Conservation (phyloP, 2,113 vertebrate species). For the Orycteropus afer region DNA sequence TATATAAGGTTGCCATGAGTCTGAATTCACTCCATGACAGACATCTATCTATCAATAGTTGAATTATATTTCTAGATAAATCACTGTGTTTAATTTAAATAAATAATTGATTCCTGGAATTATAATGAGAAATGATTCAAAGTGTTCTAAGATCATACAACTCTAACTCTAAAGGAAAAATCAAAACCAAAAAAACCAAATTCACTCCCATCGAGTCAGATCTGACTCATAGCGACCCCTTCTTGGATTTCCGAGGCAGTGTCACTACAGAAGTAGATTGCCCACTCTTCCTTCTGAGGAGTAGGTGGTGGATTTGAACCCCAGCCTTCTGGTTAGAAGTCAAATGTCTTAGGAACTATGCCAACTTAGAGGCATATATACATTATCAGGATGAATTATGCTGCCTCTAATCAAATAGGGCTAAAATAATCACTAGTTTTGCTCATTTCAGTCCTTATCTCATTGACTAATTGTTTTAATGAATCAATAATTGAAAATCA, state of each 20-base stretch:
- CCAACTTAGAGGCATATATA: no score
- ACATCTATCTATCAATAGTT: background rate
- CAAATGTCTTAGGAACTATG: no score
- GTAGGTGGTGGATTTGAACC: no score
- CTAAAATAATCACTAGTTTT: slow-evolving; percentile 12
- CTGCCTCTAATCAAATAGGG: background rate
- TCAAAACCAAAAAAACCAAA: no score
- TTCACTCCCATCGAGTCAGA: no score
- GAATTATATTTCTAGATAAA: background rate
- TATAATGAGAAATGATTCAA: slow-evolving; percentile 20
- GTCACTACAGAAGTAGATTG: no score
- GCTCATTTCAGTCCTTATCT: background rate
- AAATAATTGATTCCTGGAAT: slow-evolving; percentile 27
- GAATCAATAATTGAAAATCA: slow-evolving; percentile 9
- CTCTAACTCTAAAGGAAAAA: background rate
- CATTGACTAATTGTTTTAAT: background rate
- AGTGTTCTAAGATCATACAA: background rate
- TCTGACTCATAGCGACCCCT: no score
- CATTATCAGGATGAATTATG: background rate
- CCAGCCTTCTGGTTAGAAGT: no score
- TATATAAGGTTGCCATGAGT: background rate
- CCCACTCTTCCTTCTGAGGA: no score
- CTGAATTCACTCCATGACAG: background rate
- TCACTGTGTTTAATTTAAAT: slow-evolving; percentile 21
- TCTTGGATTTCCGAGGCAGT: no score